Evolutionary conservation across 1,140 invertebrate genomes (phyloP).

Genomic region (Drosophila biarmipes): DNA sequence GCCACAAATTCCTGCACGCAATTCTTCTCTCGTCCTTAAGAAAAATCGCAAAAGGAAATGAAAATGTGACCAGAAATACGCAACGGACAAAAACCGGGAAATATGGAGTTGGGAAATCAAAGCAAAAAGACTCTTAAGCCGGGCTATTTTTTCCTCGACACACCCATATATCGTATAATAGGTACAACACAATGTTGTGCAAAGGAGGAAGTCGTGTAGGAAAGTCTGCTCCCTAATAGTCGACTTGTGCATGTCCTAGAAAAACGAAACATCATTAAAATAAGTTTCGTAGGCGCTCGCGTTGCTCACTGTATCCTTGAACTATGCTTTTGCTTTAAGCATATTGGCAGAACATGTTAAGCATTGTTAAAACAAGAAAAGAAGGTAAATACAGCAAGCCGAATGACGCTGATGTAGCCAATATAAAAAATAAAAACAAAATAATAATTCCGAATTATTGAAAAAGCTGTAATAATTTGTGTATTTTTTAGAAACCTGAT

Average conservation of each 20-base stretch:
- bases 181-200: slow-evolving; percentile 22
- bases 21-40: slow-evolving; percentile 18
- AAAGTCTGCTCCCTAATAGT: not conserved
- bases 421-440: too few species aligned
- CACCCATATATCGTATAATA: slow-evolving; percentile 37
- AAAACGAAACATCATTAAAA: not conserved
- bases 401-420: too few species aligned
- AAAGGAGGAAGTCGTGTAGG: slow-evolving; percentile 26
- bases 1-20: slow-evolving; percentile 67
- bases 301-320: too few species aligned
- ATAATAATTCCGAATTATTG: too few species aligned
- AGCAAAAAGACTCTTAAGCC: slow-evolving; percentile 29
- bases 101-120: slow-evolving; percentile 34
- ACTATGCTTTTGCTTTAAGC: too few species aligned
- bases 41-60: slow-evolving; percentile 50
- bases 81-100: slow-evolving; percentile 20
- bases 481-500: too few species aligned
- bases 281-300: too few species aligned
- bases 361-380: too few species aligned
- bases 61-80: slow-evolving; percentile 67
- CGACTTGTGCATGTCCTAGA: not conserved
- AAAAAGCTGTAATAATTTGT: too few species aligned
- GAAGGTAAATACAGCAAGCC: too few species aligned
- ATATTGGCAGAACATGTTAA: too few species aligned
- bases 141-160: slow-evolving; percentile 30